A percentile compares a stretch with the other conserved stretches of the same genome.
phyloP scores from a whole-genome alignment of 2,888 invertebrate genomes.

The Diloba caeruleocephala region DNA sequence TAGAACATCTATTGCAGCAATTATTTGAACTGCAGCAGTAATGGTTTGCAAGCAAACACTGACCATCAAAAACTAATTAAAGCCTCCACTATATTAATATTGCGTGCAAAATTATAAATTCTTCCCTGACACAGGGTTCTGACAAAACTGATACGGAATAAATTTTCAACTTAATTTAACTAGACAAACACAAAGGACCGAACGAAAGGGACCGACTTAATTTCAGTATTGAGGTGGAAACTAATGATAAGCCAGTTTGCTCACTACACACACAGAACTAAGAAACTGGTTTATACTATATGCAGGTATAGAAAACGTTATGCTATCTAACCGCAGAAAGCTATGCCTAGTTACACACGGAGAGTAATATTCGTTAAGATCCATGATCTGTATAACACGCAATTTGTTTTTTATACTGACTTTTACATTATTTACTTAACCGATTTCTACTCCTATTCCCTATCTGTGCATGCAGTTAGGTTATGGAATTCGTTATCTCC shows the following conservation, averaged over 20 bases:
- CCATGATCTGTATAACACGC: no score
- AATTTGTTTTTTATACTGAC: no score
- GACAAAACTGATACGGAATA: slow-evolving; percentile 84
- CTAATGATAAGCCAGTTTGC: slow-evolving; percentile 84
- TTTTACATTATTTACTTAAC: no score
- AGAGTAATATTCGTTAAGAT: no score
- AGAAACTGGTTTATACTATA: slow-evolving; percentile 27
- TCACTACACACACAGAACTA: slow-evolving; percentile 50
- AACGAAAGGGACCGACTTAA: slow-evolving; percentile 82
- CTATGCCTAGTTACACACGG: no score
- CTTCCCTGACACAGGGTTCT: slow-evolving; percentile 80
- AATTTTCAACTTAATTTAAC: slow-evolving; percentile 89
- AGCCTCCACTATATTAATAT: slow-evolving; percentile 74
- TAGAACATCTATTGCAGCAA: no score
- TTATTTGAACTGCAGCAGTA: slow-evolving; percentile 51
- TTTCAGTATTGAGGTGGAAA: slow-evolving; percentile 86
- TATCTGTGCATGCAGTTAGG: no score
- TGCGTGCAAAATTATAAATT: slow-evolving; percentile 84
- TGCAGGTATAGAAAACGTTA: no score
- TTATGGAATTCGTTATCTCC: no score
- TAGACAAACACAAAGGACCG: slow-evolving; percentile 84
- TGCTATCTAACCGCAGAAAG: no score
- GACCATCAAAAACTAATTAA: slow-evolving; percentile 79
- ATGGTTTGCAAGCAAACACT: slow-evolving; percentile 55
- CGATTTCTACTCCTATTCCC: no score